A percentile compares a stretch with the other conserved stretches of the same genome.
phyloP scores from a whole-genome alignment of 2,888 invertebrate genomes.

The Salticus scenicus region DNA sequence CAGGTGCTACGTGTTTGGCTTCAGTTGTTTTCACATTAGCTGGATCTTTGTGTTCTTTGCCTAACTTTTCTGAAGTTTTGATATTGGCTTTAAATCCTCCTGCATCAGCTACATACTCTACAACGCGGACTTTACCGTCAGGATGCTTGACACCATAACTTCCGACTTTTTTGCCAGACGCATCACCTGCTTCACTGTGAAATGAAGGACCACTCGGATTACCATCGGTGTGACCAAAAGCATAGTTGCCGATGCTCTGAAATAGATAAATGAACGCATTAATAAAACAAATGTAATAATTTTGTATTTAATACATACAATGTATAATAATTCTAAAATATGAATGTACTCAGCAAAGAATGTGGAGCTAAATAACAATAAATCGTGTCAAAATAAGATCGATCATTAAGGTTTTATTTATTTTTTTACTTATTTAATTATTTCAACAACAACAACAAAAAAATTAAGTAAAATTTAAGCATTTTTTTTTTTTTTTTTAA shows the following conservation, averaged over 20 bases:
- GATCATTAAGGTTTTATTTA: no score
- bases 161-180: conserved; percentile 65
- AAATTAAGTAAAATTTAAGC: no score
- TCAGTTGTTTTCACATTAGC: conserved; percentile 48
- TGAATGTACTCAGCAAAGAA: no score
- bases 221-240: conserved; percentile 67
- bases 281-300: background rate
- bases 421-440: no score
- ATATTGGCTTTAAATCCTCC: conserved; percentile 71
- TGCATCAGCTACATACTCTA: conserved; percentile 70
- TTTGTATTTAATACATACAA: no score
- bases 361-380: no score
- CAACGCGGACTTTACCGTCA: conserved; percentile 69
- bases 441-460: no score
- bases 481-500: no score
- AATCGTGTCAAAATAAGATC: no score
- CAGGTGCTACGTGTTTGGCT: background rate
- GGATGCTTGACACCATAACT: conserved; percentile 69
- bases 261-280: background rate
- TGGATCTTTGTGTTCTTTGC: conserved; percentile 61
- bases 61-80: conserved; percentile 67
- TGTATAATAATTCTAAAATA: no score
- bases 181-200: conserved; percentile 69
- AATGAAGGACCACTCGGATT: conserved; percentile 65
- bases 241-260: conserved; percentile 70